phyloP scores from a whole-genome alignment of 2,888 invertebrate species.

The Cynaeus angustus region DNA sequence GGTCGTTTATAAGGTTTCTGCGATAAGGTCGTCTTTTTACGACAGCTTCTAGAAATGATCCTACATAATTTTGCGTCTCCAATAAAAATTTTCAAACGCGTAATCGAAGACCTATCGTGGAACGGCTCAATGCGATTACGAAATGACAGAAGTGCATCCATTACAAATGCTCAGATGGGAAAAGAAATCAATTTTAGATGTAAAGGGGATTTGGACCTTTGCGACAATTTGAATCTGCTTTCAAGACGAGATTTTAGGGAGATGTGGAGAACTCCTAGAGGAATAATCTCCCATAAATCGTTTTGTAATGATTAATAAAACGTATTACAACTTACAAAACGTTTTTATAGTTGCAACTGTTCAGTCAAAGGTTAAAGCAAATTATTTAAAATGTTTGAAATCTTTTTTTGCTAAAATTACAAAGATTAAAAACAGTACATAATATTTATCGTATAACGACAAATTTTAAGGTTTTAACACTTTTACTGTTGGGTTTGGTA shows the following conservation, averaged over 20 bases:
- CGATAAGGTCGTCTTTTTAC: conserved; percentile 38
- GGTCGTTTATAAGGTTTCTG: conserved; percentile 37
- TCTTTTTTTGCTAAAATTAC: no score
- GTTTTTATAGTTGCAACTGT: no score
- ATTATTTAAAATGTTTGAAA: no score
- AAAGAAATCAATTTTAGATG: conserved; percentile 23
- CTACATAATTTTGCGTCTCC: conserved; percentile 29
- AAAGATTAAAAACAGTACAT: no score
- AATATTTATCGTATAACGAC: no score
- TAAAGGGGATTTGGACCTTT: conserved; percentile 6
- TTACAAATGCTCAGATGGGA: conserved; percentile 6
- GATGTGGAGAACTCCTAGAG: neutral
- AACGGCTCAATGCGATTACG: conserved; percentile 7
- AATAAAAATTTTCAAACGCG: conserved; percentile 25
- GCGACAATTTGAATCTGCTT: conserved; percentile 27
- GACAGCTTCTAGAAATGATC: conserved; percentile 29
- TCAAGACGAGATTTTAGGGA: neutral
- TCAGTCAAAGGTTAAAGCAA: no score
- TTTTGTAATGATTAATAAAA: no score
- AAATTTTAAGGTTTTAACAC: no score
- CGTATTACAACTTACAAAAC: no score
- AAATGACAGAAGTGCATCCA: conserved; percentile 7
- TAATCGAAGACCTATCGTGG: conserved; percentile 11
- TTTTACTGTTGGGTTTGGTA: no score
- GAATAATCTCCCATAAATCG: neutral